Conservation (phyloP, 2,888 invertebrate species). For the Steromphala cineraria region DNA sequence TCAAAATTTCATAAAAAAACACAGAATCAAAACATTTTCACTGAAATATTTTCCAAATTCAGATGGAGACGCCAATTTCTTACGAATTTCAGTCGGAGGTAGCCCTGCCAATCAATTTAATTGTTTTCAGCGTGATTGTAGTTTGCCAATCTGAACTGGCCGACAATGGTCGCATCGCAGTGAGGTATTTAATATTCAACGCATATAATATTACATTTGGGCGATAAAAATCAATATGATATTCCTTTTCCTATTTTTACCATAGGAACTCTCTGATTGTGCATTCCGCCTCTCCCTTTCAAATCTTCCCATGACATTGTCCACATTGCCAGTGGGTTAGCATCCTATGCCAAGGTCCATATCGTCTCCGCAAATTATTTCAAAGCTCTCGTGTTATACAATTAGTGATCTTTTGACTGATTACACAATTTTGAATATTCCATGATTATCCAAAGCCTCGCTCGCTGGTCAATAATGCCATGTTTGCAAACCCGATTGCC, state of each 20-base stretch:
- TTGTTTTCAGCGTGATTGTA: neutral
- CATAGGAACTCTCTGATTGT: neutral
- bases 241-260: constrained; percentile 17
- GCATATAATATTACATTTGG: constrained; percentile 20
- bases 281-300: neutral
- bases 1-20: too few species aligned
- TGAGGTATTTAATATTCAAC: constrained; percentile 17
- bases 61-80: too few species aligned
- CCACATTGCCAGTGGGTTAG: neutral
- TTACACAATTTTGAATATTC: constrained; percentile 20
- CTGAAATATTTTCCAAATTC: too few species aligned
- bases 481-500: neutral
- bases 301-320: constrained; percentile 1
- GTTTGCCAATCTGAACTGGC: neutral
- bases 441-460: neutral
- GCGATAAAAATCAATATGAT: constrained; percentile 18
- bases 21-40: too few species aligned
- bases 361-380: constrained; percentile 15
- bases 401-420: constrained; percentile 20
- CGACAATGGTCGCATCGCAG: neutral
- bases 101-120: neutral
- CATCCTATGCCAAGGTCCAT: neutral
- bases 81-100: neutral
- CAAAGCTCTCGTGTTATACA: constrained; percentile 1
- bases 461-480: neutral